Conservation (phyloP, 2,888 invertebrate species). For the Xiphydria camelus region DNA sequence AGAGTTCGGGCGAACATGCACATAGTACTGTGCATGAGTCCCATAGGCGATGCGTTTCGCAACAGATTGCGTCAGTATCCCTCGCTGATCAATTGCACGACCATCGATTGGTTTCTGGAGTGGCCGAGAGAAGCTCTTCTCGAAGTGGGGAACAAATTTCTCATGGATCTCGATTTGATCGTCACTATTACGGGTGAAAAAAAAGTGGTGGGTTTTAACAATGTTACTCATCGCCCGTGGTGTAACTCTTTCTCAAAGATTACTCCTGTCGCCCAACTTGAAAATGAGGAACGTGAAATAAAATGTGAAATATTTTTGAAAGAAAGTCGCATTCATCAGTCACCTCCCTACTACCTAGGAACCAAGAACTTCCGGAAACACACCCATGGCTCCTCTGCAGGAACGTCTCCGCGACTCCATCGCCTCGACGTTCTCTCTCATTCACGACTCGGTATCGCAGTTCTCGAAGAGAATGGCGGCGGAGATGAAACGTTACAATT, state of each 20-base stretch:
- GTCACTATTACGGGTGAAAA: slow-evolving; percentile 69
- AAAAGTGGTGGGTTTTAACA: slow-evolving; percentile 55
- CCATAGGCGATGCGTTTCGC: slow-evolving; percentile 84
- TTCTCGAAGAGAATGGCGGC: slow-evolving; percentile 73
- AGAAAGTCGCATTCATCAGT: too few species aligned
- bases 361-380: slow-evolving; percentile 27
- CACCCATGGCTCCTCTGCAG: slow-evolving; percentile 53
- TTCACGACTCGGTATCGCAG: slow-evolving; percentile 80
- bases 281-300: too few species aligned
- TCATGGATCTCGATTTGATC: slow-evolving; percentile 72
- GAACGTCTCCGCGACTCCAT: slow-evolving; percentile 68
- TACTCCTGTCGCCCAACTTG: too few species aligned
- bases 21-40: slow-evolving; percentile 84
- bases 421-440: slow-evolving; percentile 76
- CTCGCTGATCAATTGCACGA: slow-evolving; percentile 82
- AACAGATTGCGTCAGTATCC: slow-evolving; percentile 86
- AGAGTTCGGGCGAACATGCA: slow-evolving; percentile 77
- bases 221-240: too few species aligned
- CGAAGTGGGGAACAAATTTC: slow-evolving; percentile 85
- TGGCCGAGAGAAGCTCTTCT: slow-evolving; percentile 88
- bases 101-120: slow-evolving; percentile 87
- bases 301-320: too few species aligned
- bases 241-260: too few species aligned
- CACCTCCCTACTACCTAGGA: slow-evolving; percentile 40
- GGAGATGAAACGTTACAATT: slow-evolving; percentile 81